Evolutionary conservation across 2,113 vertebrate species (phyloP), one percentile per base, ranked within the genome.

Genomic region (Pluvianellus socialis): DNA sequence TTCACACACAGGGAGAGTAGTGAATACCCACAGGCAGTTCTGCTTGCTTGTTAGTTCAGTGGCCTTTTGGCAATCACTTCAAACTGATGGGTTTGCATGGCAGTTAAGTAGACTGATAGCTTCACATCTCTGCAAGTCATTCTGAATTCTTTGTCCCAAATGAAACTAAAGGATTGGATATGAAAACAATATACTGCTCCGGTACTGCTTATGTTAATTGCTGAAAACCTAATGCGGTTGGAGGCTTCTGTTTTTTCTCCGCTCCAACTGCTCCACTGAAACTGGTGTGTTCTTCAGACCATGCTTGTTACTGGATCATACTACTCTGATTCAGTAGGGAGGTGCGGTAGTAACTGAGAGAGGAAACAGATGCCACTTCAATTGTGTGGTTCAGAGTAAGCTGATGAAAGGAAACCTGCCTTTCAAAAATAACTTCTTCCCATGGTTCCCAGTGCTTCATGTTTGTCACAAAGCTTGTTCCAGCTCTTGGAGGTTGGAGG

Each of bases 91-190:
- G 12, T 59, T 4, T 28, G 32, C 7, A 1, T 32, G 33, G 17
- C 8, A 3, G 5, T 2, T 27, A 2, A 8, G 1, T 6, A 1
- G 10, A 1, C 6, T 19, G 28, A 10, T 7, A 1, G 4, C 3
- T 4, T 67, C 1, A 0, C 0, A 0, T 1, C 10, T 4, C 21
- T n/a, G 6, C 12, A 40, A 49, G 21, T 19, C 4, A 4, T 7
- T 26, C 6, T 12, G 27, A 68, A 21, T 38, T 32, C 6, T 42
- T 59, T 6, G 3, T 18, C 1, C 2, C 8, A 50, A 28, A 18
- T 14, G 2, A 27, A 82, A 13, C 8, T 16, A 6, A 7, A 8
- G 21, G 20, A 3, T 24, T 11, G 7, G 10, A 0, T 33, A 12
- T 2, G 6, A 55, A 45, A 58, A 33, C 0, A 1, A 17, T 6